Base-by-base conservation (phyloP, 1,140 invertebrate genomes). In the Tribolium castaneum region DNA sequence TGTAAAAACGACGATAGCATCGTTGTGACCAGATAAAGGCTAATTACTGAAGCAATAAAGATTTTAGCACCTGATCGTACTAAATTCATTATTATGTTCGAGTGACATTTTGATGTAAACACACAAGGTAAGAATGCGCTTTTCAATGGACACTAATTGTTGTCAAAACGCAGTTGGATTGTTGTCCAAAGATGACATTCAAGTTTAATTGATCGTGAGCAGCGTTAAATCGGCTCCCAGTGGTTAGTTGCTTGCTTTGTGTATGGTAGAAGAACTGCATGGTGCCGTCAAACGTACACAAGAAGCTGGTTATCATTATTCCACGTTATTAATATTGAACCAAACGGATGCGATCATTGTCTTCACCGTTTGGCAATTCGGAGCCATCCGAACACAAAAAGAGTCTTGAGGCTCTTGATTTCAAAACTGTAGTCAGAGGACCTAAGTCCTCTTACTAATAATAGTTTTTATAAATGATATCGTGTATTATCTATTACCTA, bases 31-130 rank as follows among this genome's bases (percentile, higher is more conserved):
- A 72, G 70, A 72, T 72, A 52, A 51, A 72, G 39, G 6, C 50
- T 72, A 72, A 72, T 72, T 72, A 52, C 70, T 19, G 13, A 13
- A 51, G 70, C 39, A 50, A 72, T 72, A 72, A 72, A 72, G 70
- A 72, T 72, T 72, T 72, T 72, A 72, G 70, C 70, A 72, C 70
- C 70, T 72, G 70, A 72, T 72, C 59, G 14, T 35, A 66, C 30
- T 10, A 35, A 66, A 66, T 66, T 66, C 59, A 66, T 66, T 66
- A 66, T 66, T 66, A 62, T 62, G 0, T 30, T 13, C 6, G 13
- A 12, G 3, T 35, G 59, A 66, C 59, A 39, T 30, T 30, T 66
- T 66, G 30, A 25, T 13, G 25, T 66, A 66, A 66, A 66, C 59
- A 35, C 30, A 12, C 59, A 14, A 59, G 14, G 25, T 1, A 25